Percentiles rank a stretch among this genome's conserved stretches.
phyloP scores from a whole-genome alignment of 2,888 invertebrate genomes.

The Torymus texanus region DNA sequence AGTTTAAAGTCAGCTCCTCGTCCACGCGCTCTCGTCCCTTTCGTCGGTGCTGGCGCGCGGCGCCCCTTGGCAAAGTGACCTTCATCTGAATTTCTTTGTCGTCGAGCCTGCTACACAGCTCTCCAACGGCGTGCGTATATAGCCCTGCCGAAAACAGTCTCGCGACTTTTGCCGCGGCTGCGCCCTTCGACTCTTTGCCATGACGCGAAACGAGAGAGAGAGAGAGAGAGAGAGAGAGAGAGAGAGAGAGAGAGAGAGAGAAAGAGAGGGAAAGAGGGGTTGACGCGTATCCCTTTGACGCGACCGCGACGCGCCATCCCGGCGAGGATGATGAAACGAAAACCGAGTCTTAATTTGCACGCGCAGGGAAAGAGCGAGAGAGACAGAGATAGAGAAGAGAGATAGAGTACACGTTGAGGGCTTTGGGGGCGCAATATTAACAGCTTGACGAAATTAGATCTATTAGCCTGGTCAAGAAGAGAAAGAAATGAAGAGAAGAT shows the following conservation, averaged over 20 bases:
- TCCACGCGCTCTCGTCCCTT: slow-evolving; percentile 27
- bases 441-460: too few relatives aligned
- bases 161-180: neutral
- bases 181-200: neutral
- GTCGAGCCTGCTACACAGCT: neutral
- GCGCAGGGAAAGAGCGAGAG: neutral
- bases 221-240: too few relatives aligned
- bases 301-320: neutral
- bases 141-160: neutral
- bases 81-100: slow-evolving; percentile 66
- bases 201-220: neutral
- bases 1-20: slow-evolving; percentile 37
- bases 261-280: neutral
- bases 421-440: too few relatives aligned
- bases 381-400: neutral
- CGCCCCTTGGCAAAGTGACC: slow-evolving; percentile 64
- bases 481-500: too few relatives aligned
- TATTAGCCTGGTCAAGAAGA: too few relatives aligned
- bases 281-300: slow-evolving; percentile 13
- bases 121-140: too few relatives aligned
- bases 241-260: neutral
- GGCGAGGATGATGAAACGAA: slow-evolving; percentile 5
- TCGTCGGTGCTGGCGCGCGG: too few relatives aligned
- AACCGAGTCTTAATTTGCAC: slow-evolving; percentile 21
- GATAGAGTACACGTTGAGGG: too few relatives aligned